Percentiles rank a stretch among this genome's conserved stretches.
phyloP scores from a whole-genome alignment of 2,888 invertebrate species.

The Gibbula magus region DNA sequence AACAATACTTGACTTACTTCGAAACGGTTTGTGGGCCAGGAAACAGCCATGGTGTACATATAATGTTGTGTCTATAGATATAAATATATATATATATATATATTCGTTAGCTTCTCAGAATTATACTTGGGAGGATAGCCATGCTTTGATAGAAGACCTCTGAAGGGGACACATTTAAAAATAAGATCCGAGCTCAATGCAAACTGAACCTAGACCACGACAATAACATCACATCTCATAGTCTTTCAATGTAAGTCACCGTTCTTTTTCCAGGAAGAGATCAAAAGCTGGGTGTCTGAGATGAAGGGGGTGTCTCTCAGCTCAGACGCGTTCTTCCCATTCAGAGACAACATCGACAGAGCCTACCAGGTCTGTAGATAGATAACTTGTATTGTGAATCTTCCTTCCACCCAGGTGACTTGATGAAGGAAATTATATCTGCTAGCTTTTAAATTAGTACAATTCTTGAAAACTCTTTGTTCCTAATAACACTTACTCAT shows the following conservation, averaged over 20 bases:
- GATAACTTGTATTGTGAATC: neutral
- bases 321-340: slow-evolving; percentile 99
- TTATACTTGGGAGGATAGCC: too few relatives aligned
- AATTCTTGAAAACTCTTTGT: too few relatives aligned
- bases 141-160: too few relatives aligned
- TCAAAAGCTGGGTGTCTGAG: slow-evolving; percentile 76
- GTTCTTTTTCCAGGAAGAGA: slow-evolving; percentile 73
- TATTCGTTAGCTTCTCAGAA: too few relatives aligned
- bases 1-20: too few relatives aligned
- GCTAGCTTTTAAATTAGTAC: neutral
- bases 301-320: slow-evolving; percentile 85
- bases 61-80: too few relatives aligned
- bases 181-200: too few relatives aligned
- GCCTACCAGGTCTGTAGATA: slow-evolving; percentile 84
- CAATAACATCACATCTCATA: neutral
- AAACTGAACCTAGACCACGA: too few relatives aligned
- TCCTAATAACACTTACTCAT: too few relatives aligned
- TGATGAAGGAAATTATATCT: neutral
- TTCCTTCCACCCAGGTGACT: neutral
- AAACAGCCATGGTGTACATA: too few relatives aligned
- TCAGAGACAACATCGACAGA: slow-evolving; percentile 96
- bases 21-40: too few relatives aligned
- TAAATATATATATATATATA: too few relatives aligned
- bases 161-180: slow-evolving; percentile 64
- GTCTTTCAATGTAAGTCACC: neutral